Evolutionary conservation across 2,797 vertebrate genomes (phyloP), one percentile per base, ranked within the genome.

Genomic region (Chiropotes sagulatus): DNA sequence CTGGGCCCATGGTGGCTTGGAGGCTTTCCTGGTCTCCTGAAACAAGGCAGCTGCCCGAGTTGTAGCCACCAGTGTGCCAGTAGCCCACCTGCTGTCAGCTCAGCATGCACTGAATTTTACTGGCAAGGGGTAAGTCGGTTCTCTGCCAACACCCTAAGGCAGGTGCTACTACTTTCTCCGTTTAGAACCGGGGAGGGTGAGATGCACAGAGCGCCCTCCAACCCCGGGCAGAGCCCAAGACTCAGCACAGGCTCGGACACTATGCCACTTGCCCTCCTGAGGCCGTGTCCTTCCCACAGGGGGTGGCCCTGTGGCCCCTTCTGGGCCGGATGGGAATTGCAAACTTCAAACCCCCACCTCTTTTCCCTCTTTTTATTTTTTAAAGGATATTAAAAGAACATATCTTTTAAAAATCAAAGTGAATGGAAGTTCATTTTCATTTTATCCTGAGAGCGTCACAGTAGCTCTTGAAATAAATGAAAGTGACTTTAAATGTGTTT

Each of bases 401-500:
- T 70, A 30, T 61, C 61, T 88, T 91, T 78, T 73, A 73, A 86
- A 72, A 92, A 84, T 64, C 61, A 85, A 94, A 84, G 75, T 54
- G 50, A 91, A 78, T 48, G 52, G 58, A 88, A 95, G 80, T 78
- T 73, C 46, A 67, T 90, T 96, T 78, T 73, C 41, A 67, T 90
- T 95, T 93, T 83, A 50, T 78, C 64, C n/a, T 58, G 46, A 88
- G 41, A 89, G n/a, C 44, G 44, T 85, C 41, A 78, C 10, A 4
- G 24, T 41, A 64, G 46, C 54, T 67, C 39, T 86, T 95, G 46
- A 46, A 67, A 30, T 75, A 75, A 84, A 58, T 46, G 46, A 76
- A 88, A 94, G 67, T 41, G 82, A 36, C 64, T 73, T 79, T 90
- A 73, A 90, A 85, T 64, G 86, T 33, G 24, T 61, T 96, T 92